phyloP scores from a whole-genome alignment of 1,140 invertebrate species.

The Parasteatoda tepidariorum region DNA sequence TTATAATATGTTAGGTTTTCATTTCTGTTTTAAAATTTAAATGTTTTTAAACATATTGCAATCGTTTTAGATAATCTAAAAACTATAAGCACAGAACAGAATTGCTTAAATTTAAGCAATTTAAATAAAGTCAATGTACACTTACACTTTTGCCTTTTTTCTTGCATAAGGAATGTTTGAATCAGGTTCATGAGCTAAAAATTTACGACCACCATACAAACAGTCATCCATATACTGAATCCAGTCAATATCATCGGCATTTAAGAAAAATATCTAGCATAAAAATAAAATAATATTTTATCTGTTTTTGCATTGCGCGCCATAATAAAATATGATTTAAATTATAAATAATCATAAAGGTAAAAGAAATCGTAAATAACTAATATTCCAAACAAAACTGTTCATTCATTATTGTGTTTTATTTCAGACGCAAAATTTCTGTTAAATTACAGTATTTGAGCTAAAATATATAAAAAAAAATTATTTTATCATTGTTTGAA shows the following conservation, averaged over 20 bases:
- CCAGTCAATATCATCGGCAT: slow-evolving; percentile 39
- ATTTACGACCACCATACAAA: slow-evolving; percentile 33
- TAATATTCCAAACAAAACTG: too few species aligned
- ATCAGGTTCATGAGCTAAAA: slow-evolving; percentile 43
- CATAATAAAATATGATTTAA: neutral
- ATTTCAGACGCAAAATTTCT: too few species aligned
- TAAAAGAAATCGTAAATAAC: too few species aligned
- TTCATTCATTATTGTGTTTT: too few species aligned
- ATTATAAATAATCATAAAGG: neutral
- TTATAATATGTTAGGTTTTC: neutral
- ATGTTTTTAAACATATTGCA: neutral
- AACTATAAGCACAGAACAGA: neutral
- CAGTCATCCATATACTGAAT: slow-evolving; percentile 32
- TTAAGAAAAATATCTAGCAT: slow-evolving; percentile 40
- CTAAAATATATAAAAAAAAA: too few species aligned
- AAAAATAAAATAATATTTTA: neutral
- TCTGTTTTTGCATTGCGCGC: neutral
- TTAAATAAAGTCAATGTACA: neutral
- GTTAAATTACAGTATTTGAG: too few species aligned
- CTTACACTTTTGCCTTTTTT: slow-evolving; percentile 48
- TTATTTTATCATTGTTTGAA: too few species aligned
- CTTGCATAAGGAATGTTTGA: slow-evolving; percentile 54
- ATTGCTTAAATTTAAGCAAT: neutral
- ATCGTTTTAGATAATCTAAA: neutral
- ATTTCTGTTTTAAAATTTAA: neutral